These are phyloP conservation scores for Megalopta genalis DNA, from an alignment of 1,140 invertebrate genomes.

Conservation along the genomic window DNA sequence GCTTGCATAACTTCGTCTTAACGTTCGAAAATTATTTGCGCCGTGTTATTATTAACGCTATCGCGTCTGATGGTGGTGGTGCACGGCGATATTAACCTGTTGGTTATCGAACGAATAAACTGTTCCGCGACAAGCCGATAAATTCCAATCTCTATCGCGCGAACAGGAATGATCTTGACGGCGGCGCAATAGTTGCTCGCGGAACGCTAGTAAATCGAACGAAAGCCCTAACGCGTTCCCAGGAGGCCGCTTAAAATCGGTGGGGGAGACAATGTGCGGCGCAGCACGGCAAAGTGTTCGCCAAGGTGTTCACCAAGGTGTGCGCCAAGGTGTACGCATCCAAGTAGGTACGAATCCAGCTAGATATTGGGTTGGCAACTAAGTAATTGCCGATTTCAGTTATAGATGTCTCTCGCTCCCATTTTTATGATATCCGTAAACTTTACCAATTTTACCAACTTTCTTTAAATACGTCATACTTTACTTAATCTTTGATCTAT, in stretches of 20 bases:
- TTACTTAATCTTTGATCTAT: no score
- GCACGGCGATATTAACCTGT: not conserved
- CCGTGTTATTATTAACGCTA: not conserved
- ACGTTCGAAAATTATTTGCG: not conserved
- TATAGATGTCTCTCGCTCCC: no score
- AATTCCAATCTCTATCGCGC: not conserved
- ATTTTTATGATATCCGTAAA: no score
- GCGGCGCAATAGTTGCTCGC: not conserved
- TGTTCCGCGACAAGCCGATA: not conserved
- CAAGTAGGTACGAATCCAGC: no score
- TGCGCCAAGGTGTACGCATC: slow-evolving; percentile 21
- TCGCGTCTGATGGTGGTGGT: not conserved
- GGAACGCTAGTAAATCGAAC: slow-evolving; percentile 8
- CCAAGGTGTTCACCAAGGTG: slow-evolving; percentile 5
- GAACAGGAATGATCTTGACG: slow-evolving; percentile 1
- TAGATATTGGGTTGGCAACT: no score
- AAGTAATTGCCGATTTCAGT: no score
- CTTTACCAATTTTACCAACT: no score
- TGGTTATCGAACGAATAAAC: not conserved
- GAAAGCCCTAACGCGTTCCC: not conserved
- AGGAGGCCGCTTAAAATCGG: not conserved
- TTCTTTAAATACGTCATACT: no score
- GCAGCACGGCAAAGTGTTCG: not conserved
- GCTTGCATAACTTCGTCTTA: not conserved
- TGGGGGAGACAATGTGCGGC: slow-evolving; percentile 12